Percentiles rank a stretch among this genome's conserved stretches.
Conservation (phyloP, 92 coral and sea anemone species). For the Epizoanthus scotinus region DNA sequence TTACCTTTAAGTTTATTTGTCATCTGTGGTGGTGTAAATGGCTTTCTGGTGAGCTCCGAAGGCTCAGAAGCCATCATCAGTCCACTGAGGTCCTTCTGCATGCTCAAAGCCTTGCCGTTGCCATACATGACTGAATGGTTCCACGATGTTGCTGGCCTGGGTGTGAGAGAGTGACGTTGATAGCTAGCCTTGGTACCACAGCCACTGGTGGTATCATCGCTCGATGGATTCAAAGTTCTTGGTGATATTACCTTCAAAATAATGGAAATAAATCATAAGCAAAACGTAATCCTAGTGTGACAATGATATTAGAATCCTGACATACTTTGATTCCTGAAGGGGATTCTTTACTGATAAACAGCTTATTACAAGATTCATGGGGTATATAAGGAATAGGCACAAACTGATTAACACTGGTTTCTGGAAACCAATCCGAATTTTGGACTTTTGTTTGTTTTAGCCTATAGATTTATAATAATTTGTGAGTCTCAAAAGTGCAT, state of each 20-base stretch:
- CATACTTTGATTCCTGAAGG: too few relatives aligned
- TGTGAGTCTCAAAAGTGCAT: too few relatives aligned
- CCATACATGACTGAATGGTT: constrained; percentile 54
- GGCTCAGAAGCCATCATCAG: constrained; percentile 49
- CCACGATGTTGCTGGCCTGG: constrained; percentile 54
- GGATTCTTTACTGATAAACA: too few relatives aligned
- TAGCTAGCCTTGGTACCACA: constrained; percentile 13
- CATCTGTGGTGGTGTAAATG: constrained; percentile 61
- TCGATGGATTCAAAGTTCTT: not conserved
- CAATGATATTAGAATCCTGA: too few relatives aligned
- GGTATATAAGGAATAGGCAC: too few relatives aligned
- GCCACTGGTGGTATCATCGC: not conserved
- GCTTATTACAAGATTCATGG: too few relatives aligned
- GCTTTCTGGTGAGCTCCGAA: constrained; percentile 48
- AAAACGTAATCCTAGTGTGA: too few relatives aligned
- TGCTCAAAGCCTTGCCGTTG: constrained; percentile 50
- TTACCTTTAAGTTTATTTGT: not conserved
- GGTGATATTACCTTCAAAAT: constrained; percentile 5
- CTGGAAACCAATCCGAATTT: too few relatives aligned
- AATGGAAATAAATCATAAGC: not conserved
- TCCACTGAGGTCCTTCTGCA: constrained; percentile 63
- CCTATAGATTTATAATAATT: too few relatives aligned
- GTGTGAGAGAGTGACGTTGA: constrained; percentile 50
- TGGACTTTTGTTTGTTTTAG: too few relatives aligned
- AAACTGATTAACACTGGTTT: too few relatives aligned